Evolutionary conservation across 2,113 vertebrate genomes (phyloP).

Genomic region (Hirundichthys speculiger): DNA sequence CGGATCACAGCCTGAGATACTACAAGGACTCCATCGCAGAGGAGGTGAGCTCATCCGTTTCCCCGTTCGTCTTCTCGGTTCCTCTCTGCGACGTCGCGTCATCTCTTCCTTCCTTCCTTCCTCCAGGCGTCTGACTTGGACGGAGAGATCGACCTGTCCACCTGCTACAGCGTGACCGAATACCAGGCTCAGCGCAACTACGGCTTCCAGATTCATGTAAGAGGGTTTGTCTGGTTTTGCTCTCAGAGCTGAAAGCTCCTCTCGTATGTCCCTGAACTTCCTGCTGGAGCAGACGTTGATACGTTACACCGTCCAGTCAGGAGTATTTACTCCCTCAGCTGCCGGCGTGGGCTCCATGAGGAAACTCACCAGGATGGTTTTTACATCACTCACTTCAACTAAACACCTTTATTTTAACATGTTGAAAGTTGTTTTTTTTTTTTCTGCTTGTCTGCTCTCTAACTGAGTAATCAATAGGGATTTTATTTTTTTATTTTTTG

Average conservation of each 20-base stretch:
- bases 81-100: background rate
- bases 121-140: conserved; percentile 83
- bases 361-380: too few relatives aligned
- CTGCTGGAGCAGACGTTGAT: too few relatives aligned
- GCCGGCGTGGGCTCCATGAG: too few relatives aligned
- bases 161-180: conserved; percentile 83
- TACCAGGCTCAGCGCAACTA: conserved; percentile 86
- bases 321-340: too few relatives aligned
- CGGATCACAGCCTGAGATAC: conserved; percentile 84
- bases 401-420: too few relatives aligned
- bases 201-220: conserved; percentile 85
- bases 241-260: background rate
- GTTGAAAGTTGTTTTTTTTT: too few relatives aligned
- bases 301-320: too few relatives aligned
- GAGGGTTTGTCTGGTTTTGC: conserved; percentile 1
- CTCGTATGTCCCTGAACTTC: too few relatives aligned
- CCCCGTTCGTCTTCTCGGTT: background rate
- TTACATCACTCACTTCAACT: too few relatives aligned
- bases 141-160: conserved; percentile 83
- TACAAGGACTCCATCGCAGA: conserved; percentile 86
- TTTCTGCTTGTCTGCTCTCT: background rate
- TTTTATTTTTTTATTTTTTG: background rate
- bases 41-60: conserved; percentile 67
- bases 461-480: background rate
- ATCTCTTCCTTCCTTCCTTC: background rate